Conservation (phyloP, 2,888 invertebrate genomes). For the Himalopsyche tibetana region DNA sequence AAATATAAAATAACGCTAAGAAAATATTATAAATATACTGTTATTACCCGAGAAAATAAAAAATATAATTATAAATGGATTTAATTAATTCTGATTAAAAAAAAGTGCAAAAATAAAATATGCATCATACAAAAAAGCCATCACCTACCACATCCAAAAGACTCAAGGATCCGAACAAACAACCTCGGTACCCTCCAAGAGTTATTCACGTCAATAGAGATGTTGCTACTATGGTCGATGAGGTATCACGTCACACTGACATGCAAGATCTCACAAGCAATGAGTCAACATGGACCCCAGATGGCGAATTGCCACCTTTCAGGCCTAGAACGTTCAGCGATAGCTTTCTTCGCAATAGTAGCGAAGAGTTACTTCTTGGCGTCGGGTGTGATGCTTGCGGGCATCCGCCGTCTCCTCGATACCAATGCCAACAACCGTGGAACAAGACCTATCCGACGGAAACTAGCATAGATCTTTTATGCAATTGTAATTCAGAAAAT, state of each 20-base stretch:
- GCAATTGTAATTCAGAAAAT: slow-evolving; percentile 74
- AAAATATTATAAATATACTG: neutral
- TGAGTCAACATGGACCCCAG: slow-evolving; percentile 53
- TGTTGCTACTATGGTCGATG: slow-evolving; percentile 75
- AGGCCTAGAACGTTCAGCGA: slow-evolving; percentile 76
- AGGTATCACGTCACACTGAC: slow-evolving; percentile 55
- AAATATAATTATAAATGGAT: neutral
- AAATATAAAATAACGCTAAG: neutral
- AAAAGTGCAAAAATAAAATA: slow-evolving; percentile 54
- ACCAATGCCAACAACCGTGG: slow-evolving; percentile 70
- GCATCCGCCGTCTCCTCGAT: slow-evolving; percentile 70
- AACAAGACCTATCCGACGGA: slow-evolving; percentile 70
- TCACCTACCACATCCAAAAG: slow-evolving; percentile 75
- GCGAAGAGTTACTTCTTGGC: slow-evolving; percentile 75
- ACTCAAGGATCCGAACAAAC: slow-evolving; percentile 74
- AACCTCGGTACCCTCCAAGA: slow-evolving; percentile 74
- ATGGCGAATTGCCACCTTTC: slow-evolving; percentile 68
- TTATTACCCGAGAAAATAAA: neutral
- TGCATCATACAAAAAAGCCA: slow-evolving; percentile 71
- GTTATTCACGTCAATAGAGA: slow-evolving; percentile 76
- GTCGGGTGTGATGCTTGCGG: slow-evolving; percentile 76
- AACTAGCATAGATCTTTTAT: slow-evolving; percentile 74
- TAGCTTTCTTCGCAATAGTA: slow-evolving; percentile 75
- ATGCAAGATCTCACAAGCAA: slow-evolving; percentile 47
- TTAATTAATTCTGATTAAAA: neutral